Evolutionary conservation across 2,113 vertebrate species (phyloP), one percentile per base, ranked within the genome.

Genomic region (Thymallus thymallus): DNA sequence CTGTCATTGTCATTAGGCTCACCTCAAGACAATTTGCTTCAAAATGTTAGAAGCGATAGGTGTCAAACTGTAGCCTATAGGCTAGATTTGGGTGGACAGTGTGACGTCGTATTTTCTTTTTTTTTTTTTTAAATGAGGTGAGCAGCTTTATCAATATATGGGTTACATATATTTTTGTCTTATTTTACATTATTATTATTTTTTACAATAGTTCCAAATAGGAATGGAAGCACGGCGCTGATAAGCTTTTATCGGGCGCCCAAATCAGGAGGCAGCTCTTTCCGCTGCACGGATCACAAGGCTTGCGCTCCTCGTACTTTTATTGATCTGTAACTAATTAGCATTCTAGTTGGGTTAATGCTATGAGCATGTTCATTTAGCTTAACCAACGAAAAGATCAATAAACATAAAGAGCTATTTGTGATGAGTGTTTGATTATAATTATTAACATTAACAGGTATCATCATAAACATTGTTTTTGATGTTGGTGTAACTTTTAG

Each of bases 241-340:
- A 88, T 88, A 88, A 88, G 82, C 74, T 35, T 67, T 86, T 82
- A 84, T 86, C 81, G 14, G 14, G 1, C 48, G 48, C 16, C n/a
- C 72, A 63, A 76, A 84, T 87, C 85, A 74, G 68, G 74, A 82
- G 74, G 69, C 78, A 72, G 61, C 78, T 74, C 75, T 79, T 76
- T 76, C 58, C 32, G 60, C 67, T 63, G 67, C 58, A 68, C 73
- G 71, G 41, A 74, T 77, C 66, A 61, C 72, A 58, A 45, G 58
- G 58, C 41, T 69, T 45, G 13, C 55, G 68, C 64, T 79, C 23
- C 67, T 30, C 61, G 69, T 41, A 61, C 69, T 69, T 80, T 71
- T 71, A 76, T 76, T 76, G 71, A 80, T 72, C 71, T 73, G 61
- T 23, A 67, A 72, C 74, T 71, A 69, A n/a, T 84, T 80, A 70